Evolutionary conservation across 2,888 invertebrate genomes (phyloP).

Genomic region (Limnephilus lunatus): DNA sequence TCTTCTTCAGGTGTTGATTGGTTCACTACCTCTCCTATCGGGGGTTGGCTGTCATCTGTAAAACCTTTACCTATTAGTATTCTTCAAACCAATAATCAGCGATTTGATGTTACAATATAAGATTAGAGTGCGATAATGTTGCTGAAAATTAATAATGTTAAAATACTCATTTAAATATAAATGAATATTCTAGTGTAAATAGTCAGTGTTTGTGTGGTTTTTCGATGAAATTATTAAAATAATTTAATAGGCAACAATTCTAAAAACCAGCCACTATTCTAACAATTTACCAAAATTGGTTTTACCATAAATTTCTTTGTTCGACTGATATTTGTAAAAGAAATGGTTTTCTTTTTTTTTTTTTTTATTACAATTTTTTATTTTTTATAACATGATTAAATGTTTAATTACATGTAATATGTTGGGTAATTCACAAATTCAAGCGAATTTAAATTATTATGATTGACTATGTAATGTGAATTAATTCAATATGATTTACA

Average conservation of each 20-base stretch:
- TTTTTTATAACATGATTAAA: too few species aligned
- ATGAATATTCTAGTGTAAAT: background rate
- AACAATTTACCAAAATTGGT: background rate
- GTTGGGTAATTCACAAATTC: background rate
- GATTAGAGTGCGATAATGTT: too few species aligned
- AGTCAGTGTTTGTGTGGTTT: background rate
- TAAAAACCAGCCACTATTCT: background rate
- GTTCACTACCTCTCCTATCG: too few species aligned
- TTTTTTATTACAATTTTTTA: too few species aligned
- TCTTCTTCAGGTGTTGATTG: too few species aligned
- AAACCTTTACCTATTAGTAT: background rate
- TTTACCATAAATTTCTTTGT: background rate
- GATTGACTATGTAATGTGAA: too few species aligned
- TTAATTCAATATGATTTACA: too few species aligned
- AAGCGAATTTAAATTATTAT: too few species aligned
- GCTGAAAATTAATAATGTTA: too few species aligned
- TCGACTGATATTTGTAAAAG: background rate
- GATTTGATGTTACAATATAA: background rate
- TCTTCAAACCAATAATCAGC: background rate
- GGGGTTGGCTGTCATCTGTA: too few species aligned
- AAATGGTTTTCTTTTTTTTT: too few species aligned
- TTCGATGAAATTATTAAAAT: background rate
- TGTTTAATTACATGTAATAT: background rate
- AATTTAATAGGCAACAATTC: background rate
- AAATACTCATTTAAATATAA: too few species aligned